Conservation (phyloP, 2,888 invertebrate genomes). For the Callyntrura sp. region DNA sequence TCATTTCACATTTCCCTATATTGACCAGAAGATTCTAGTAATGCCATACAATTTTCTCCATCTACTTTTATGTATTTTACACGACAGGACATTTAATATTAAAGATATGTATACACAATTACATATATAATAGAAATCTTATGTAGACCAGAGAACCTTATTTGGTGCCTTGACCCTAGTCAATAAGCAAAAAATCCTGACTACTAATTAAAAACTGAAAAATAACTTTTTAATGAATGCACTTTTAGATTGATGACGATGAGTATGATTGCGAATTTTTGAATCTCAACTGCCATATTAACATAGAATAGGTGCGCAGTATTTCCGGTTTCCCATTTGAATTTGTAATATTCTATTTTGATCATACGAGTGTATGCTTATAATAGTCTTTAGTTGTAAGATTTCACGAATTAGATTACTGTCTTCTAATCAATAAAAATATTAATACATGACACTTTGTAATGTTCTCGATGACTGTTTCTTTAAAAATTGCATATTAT, state of each 20-base stretch:
- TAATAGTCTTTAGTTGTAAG: background rate
- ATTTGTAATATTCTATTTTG: conserved; percentile 16
- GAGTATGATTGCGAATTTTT: conserved; percentile 61
- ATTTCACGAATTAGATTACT: background rate
- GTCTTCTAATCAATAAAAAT: background rate
- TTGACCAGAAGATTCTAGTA: background rate
- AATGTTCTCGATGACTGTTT: conserved; percentile 53
- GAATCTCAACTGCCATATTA: conserved; percentile 81
- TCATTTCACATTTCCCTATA: too few species aligned
- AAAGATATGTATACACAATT: background rate
- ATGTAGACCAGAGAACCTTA: conserved; percentile 76
- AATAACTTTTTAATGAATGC: conserved; percentile 19
- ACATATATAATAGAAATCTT: conserved; percentile 20
- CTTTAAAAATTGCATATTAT: conserved; percentile 36
- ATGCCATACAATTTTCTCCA: conserved; percentile 26
- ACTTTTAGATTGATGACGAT: conserved; percentile 71
- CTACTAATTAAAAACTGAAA: conserved; percentile 42
- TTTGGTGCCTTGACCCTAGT: conserved; percentile 83
- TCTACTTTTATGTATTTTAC: background rate
- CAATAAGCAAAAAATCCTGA: conserved; percentile 79
- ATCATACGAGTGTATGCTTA: background rate
- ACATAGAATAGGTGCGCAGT: conserved; percentile 22
- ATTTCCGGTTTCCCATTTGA: conserved; percentile 33
- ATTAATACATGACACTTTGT: background rate
- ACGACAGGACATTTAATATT: background rate